phyloP scores from a whole-genome alignment of 2,797 vertebrate species.

The Arvicola amphibius region DNA sequence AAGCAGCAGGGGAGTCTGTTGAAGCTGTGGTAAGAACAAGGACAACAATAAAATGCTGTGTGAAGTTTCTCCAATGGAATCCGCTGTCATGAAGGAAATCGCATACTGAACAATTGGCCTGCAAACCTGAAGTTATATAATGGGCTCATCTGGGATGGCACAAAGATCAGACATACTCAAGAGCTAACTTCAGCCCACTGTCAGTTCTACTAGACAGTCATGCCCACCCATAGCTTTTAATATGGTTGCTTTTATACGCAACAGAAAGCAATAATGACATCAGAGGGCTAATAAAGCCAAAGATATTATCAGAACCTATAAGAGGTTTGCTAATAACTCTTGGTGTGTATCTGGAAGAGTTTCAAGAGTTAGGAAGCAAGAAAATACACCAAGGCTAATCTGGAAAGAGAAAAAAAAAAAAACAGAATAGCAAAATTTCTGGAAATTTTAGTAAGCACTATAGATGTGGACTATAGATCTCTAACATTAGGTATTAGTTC shows the following conservation, averaged over 20 bases:
- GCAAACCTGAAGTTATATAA: conserved; percentile 39
- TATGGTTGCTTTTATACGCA: background rate
- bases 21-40: conserved; percentile 85
- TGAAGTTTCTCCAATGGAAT: background rate
- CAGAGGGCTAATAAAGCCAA: background rate
- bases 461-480: background rate
- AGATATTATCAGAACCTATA: background rate
- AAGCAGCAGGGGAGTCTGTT: conserved; percentile 88
- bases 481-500: conserved; percentile 7
- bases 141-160: conserved; percentile 18
- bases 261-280: background rate
- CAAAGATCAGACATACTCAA: background rate
- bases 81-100: conserved; percentile 12
- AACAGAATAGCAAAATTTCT: background rate
- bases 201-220: background rate
- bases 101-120: conserved; percentile 25
- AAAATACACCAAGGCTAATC: conserved; percentile 36
- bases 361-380: conserved; percentile 33
- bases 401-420: conserved; percentile 40
- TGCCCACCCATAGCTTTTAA: background rate
- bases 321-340: background rate
- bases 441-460: background rate
- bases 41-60: conserved; percentile 41
- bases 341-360: background rate
- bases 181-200: background rate